Base-by-base conservation (phyloP, 2,888 invertebrate genomes). In the Torymus tubicola region DNA sequence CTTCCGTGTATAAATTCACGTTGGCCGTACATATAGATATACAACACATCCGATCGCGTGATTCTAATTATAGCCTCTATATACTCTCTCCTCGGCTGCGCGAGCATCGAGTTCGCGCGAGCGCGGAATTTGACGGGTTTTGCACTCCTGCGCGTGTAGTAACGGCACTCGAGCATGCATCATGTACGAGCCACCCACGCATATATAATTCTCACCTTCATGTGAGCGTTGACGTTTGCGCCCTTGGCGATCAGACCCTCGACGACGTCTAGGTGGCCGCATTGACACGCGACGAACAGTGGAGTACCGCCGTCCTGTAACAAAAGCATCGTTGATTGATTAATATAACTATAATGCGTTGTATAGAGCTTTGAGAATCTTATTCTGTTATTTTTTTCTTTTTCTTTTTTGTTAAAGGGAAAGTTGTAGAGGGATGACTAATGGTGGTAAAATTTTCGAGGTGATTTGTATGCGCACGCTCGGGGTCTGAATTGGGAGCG, bases 221-320 rank as follows among this genome's bases (percentile, higher is more conserved):
- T 96, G 85, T 94, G 94, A 18, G 95, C 93, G 88, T 96, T 96
- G 57, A 96, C 94, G 89, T 95, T 93, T 10, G 96, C 96, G 11
- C 97, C 97, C 86, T 95, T 93, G 81, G 94, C 94, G 74, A 98
- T 93, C 8, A 98, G 92, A 89, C 96, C 96, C 85, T 96, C 94
- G 4, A 97, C 97, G 82, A 98, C 95, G 81, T 97, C 95, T 86
- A 96, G 92, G 90, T 98, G 97, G 0, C 97, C 98, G 89, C 97
- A 96, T 89, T 98, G 97, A 85, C 97, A 96, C 70, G 98, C 95
- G 75, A 98, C 96, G 90, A 98, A 97, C 78, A 98, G 92, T 0
- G 98, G 96, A 50, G 98, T 98, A 78, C 98, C 98, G n/a, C 98
- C 98, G 90, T 98, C 98, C 97, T 98, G 90, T 64, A 76, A 72